Conservation (phyloP, 2,113 vertebrate species). For the Tetraodon nigroviridis region DNA sequence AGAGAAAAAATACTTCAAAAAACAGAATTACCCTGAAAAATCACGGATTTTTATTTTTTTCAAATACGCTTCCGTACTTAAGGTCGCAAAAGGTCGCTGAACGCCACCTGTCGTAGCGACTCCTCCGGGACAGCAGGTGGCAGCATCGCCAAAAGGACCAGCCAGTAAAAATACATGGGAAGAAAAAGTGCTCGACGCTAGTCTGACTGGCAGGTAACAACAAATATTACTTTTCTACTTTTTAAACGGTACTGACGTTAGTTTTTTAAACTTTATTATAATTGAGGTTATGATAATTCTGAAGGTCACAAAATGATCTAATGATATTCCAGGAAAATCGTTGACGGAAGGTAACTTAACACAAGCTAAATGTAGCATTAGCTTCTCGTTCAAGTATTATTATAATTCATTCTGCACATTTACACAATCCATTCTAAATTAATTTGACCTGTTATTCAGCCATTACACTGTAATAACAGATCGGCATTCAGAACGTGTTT, state of each 20-base stretch:
- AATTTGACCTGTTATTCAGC: background rate
- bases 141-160: background rate
- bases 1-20: too few relatives aligned
- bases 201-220: constrained; percentile 20
- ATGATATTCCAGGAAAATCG: background rate
- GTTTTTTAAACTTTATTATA: background rate
- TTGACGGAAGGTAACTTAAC: background rate
- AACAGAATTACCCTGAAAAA: too few relatives aligned
- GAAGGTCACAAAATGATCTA: background rate
- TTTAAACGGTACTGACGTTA: fast-evolving
- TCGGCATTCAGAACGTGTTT: background rate
- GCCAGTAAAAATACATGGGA: too few relatives aligned
- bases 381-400: background rate
- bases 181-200: constrained; percentile 11
- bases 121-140: constrained; percentile 15
- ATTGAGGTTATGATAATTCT: background rate
- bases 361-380: constrained; percentile 19
- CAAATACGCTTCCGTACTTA: too few relatives aligned
- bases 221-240: background rate
- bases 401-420: background rate
- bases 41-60: too few relatives aligned
- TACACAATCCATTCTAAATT: background rate
- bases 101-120: background rate
- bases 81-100: too few relatives aligned
- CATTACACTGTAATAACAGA: background rate